A percentile compares a stretch with the other conserved stretches of the same genome.
These are phyloP conservation scores for Baccha elongata DNA, from an alignment of 2,888 invertebrate species.

Conservation along the genomic window DNA sequence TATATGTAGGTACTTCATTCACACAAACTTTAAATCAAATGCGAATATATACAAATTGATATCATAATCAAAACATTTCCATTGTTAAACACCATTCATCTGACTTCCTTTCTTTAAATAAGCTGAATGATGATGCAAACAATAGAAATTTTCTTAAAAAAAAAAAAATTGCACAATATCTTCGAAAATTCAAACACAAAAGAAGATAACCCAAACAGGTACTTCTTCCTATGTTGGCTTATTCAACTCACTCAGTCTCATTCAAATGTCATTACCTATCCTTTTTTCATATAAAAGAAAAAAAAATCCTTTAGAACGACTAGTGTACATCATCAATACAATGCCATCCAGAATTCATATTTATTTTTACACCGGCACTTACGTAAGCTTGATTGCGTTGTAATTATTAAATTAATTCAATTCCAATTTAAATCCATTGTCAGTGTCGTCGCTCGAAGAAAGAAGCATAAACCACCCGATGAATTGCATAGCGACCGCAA, in stretches of 20 bases:
- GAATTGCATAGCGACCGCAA: constrained; percentile 60
- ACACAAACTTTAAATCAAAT: too few relatives aligned
- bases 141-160: constrained; percentile 23
- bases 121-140: constrained; percentile 2
- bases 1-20: too few relatives aligned
- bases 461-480: constrained; percentile 20
- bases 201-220: constrained; percentile 45
- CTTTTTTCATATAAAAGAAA: constrained; percentile 29
- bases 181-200: constrained; percentile 9
- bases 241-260: constrained; percentile 34
- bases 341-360: constrained; percentile 25
- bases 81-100: constrained; percentile 12
- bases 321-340: constrained; percentile 29
- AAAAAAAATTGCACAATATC: constrained; percentile 13
- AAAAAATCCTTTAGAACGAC: not conserved
- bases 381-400: constrained; percentile 66
- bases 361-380: constrained; percentile 43
- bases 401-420: constrained; percentile 71
- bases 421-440: constrained; percentile 31
- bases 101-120: constrained; percentile 14
- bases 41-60: too few relatives aligned
- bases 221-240: constrained; percentile 31
- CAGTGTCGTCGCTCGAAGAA: not conserved
- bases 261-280: constrained; percentile 64
- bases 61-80: constrained; percentile 19